Conservation (phyloP, 2,797 vertebrate species). For the Malurus splendens region DNA sequence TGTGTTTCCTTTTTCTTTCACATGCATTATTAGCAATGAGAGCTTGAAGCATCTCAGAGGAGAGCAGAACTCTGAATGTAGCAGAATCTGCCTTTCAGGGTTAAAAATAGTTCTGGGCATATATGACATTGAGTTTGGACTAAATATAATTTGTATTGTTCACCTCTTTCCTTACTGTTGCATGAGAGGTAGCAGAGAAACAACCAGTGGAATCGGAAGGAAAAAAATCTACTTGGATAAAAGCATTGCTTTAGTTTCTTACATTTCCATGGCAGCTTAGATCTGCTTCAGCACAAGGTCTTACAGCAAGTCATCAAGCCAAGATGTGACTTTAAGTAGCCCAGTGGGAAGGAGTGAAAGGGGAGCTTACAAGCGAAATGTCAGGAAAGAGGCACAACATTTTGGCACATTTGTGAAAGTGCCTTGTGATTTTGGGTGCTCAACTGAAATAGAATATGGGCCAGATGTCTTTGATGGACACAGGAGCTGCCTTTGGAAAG, state of each 20-base stretch:
- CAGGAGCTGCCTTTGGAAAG: conserved; percentile 3
- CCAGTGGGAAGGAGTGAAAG: background rate
- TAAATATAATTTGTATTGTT: background rate
- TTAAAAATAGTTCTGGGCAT: background rate
- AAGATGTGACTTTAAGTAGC: background rate
- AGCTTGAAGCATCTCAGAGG: background rate
- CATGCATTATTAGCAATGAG: background rate
- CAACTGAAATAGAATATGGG: background rate
- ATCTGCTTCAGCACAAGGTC: background rate
- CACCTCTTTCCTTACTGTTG: background rate
- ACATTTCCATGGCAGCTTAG: background rate
- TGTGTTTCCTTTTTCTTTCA: background rate
- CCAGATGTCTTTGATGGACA: background rate
- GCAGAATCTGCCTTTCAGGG: background rate
- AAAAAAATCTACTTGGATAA: background rate
- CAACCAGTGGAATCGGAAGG: background rate
- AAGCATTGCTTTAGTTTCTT: background rate
- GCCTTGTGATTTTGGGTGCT: conserved; percentile 17
- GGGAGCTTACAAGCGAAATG: background rate
- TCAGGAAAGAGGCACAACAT: background rate
- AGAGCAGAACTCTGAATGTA: background rate
- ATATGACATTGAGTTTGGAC: background rate
- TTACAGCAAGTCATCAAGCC: background rate
- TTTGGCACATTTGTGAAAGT: conserved; percentile 4
- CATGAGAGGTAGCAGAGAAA: background rate